A percentile compares a stretch with the other conserved stretches of the same genome.
These are phyloP conservation scores for Mohoua ochrocephala DNA, from an alignment of 2,113 vertebrate genomes.

Conservation along the genomic window DNA sequence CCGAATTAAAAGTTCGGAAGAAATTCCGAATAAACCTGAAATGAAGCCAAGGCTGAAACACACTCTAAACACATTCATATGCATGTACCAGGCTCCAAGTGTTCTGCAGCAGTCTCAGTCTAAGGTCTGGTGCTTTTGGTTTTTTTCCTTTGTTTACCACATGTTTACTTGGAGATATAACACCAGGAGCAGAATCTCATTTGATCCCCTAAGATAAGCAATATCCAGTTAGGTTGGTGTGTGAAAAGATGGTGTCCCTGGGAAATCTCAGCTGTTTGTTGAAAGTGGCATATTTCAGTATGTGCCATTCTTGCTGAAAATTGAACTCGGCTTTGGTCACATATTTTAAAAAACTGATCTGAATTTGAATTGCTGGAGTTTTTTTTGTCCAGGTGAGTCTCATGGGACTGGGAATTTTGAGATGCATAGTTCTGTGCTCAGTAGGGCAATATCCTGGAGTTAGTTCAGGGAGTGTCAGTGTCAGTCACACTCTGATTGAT, in stretches of 20 bases:
- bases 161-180: conserved; percentile 17
- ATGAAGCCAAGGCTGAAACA: conserved; percentile 20
- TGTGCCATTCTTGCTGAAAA: background rate
- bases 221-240: background rate
- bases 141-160: background rate
- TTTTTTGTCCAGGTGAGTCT: background rate
- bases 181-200: background rate
- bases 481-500: conserved; percentile 42
- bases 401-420: background rate
- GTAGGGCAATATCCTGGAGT: background rate
- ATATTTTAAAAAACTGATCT: background rate
- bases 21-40: conserved; percentile 43
- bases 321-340: background rate
- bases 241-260: background rate
- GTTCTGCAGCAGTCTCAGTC: background rate
- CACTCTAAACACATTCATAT: conserved; percentile 43
- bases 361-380: background rate
- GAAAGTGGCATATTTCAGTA: background rate
- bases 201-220: conserved; percentile 26
- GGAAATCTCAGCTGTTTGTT: background rate
- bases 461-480: background rate
- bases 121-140: conserved; percentile 21
- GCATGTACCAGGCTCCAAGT: background rate
- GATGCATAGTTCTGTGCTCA: background rate
- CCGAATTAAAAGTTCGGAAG: conserved; percentile 27